Percentiles rank a stretch among this genome's conserved stretches.
Conservation (phyloP, 2,888 invertebrate species). For the Apamea crenata region DNA sequence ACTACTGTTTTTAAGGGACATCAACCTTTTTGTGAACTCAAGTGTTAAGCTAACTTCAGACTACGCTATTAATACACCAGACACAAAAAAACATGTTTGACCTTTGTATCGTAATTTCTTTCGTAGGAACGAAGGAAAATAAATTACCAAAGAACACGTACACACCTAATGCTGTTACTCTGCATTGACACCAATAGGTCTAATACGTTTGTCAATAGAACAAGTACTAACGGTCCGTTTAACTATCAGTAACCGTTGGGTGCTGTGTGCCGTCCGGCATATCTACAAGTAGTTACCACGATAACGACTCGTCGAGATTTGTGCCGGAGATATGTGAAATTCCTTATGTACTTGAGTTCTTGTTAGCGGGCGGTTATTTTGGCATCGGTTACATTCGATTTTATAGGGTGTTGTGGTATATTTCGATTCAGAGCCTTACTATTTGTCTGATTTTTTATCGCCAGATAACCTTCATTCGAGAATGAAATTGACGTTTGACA, state of each 20-base stretch:
- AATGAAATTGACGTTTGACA: too few relatives aligned
- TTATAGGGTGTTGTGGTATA: background rate
- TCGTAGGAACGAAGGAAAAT: too few relatives aligned
- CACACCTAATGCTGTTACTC: constrained; percentile 3
- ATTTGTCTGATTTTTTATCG: background rate
- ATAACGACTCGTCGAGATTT: constrained; percentile 42
- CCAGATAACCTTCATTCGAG: too few relatives aligned
- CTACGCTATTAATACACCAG: background rate
- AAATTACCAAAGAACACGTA: background rate
- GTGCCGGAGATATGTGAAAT: constrained; percentile 55
- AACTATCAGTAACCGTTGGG: constrained; percentile 48
- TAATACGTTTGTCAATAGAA: constrained; percentile 49
- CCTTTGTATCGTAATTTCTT: too few relatives aligned
- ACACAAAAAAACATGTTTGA: background rate
- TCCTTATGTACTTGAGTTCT: constrained; percentile 13
- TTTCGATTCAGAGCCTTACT: background rate
- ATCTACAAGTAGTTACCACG: background rate
- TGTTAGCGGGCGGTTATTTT: constrained; percentile 21
- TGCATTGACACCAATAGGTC: constrained; percentile 16
- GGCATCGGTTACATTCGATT: constrained; percentile 25
- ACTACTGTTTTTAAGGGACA: background rate
- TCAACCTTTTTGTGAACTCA: background rate
- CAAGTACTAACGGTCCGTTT: constrained; percentile 44
- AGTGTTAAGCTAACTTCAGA: too few relatives aligned
- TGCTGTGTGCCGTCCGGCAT: constrained; percentile 1